Evolutionary conservation across 2,113 vertebrate species (phyloP), one percentile per base, ranked within the genome.

Genomic region (Erinaceus europaeus): DNA sequence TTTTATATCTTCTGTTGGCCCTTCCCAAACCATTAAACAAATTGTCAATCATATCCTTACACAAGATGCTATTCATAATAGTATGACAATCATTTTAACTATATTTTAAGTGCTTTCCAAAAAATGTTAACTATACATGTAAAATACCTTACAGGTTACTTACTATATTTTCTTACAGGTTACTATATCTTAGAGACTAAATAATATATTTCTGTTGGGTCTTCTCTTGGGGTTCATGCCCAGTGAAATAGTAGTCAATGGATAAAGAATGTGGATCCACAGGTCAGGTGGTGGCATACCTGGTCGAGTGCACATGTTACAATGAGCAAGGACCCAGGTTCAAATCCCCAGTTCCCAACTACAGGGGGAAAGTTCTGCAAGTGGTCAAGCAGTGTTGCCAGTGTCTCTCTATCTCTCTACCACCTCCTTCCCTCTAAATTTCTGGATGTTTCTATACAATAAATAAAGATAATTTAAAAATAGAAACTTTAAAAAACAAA

Each of bases 131-230:
- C 75, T 14, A 72, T 18, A 86, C 81, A 57, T 76, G 53, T 29
- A 76, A 91, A 89, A 61, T 67, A 29, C n/a, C 61, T 79, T 77
- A 67, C 82, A 79, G 48, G 2, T 50, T 34, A 71, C 61, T 72
- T n/a, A n/a, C n/a, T n/a, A n/a, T n/a, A n/a, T n/a, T n/a, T n/a
- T n/a, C n/a, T n/a, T n/a, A n/a, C n/a, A n/a, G n/a, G n/a, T n/a
- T n/a, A n/a, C n/a, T 78, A 32, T 18, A 73, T 53, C 71, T 86
- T 50, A 40, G 86, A 90, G 42, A 78, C 55, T 62, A 73, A 84
- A 67, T 2, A 68, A 48, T 4, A 7, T 17, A 57, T 59, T 83
- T 67, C 15, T 72, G 40, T 53, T n/a, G 67, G 20, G 27, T 68
- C 38, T 69, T 64, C 53, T 64, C 62, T 38, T 2, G 4, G 52